Percentiles rank a stretch among this genome's conserved stretches.
phyloP scores from a whole-genome alignment of 2,797 vertebrate species.

The Pogoniulus pusillus region DNA sequence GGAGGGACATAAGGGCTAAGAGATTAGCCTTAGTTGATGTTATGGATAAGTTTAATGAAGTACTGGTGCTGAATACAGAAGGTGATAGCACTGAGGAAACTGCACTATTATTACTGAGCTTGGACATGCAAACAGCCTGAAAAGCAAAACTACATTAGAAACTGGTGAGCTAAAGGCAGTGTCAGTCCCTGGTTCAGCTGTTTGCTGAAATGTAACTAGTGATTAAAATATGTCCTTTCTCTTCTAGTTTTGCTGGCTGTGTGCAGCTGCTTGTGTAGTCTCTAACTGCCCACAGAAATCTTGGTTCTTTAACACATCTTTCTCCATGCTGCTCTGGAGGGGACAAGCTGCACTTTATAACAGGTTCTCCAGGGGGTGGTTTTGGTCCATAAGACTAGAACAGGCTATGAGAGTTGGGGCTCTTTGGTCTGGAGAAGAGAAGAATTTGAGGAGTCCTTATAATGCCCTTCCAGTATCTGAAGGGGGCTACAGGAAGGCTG shows the following conservation, averaged over 20 bases:
- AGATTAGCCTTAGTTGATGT: conserved; percentile 7
- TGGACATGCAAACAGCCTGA: background rate
- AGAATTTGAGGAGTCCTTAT: too few relatives aligned
- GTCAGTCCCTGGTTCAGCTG: background rate
- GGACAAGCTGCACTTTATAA: background rate
- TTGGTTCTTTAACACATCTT: background rate
- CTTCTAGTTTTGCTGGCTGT: background rate
- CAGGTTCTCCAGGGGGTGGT: background rate
- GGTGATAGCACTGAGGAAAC: background rate
- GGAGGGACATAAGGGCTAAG: background rate
- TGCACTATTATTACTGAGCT: background rate
- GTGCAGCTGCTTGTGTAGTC: background rate
- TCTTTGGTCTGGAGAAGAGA: too few relatives aligned
- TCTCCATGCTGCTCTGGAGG: background rate
- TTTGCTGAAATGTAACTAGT: background rate
- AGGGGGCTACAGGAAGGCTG: too few relatives aligned
- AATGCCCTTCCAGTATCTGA: too few relatives aligned
- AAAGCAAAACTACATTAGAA: background rate
- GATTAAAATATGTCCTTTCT: background rate
- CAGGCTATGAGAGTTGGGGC: too few relatives aligned
- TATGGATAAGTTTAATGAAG: conserved; percentile 22
- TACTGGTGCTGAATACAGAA: conserved; percentile 2
- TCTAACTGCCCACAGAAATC: background rate
- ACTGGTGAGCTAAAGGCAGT: background rate
- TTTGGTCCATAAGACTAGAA: background rate